phyloP scores from a whole-genome alignment of 2,888 invertebrate genomes.

The Alentia gelatinosa region DNA sequence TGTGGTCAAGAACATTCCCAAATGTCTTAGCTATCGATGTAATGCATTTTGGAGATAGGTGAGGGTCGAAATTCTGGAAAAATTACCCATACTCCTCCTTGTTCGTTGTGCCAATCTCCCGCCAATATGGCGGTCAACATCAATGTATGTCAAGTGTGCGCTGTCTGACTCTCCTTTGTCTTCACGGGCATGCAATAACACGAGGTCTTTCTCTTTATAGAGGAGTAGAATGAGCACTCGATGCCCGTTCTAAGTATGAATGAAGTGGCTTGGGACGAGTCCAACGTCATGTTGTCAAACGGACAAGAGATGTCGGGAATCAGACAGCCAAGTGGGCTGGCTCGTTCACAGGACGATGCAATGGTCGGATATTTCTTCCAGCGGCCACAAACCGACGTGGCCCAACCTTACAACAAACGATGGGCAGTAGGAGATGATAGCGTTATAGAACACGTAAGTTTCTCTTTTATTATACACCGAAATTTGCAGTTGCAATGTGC shows the following conservation, averaged over 20 bases:
- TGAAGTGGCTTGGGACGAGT: slow-evolving; percentile 78
- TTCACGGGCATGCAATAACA: not conserved
- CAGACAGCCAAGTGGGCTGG: slow-evolving; percentile 50
- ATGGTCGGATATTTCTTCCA: slow-evolving; percentile 96
- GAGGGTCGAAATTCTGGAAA: not conserved
- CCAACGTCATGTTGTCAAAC: slow-evolving; percentile 64
- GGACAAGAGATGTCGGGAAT: slow-evolving; percentile 70
- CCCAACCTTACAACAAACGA: slow-evolving; percentile 83
- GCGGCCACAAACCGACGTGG: slow-evolving; percentile 89
- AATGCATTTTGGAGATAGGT: not conserved
- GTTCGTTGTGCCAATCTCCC: slow-evolving; percentile 54
- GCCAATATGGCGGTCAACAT: slow-evolving; percentile 56
- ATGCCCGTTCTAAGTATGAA: slow-evolving; percentile 78
- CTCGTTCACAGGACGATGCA: slow-evolving; percentile 90
- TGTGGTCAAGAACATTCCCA: not conserved
- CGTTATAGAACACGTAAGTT: slow-evolving; percentile 85
- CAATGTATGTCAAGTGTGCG: slow-evolving; percentile 53
- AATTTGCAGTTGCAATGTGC: not conserved
- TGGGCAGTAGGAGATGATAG: slow-evolving; percentile 95
- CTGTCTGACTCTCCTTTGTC: not conserved
- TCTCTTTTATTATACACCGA: not conserved
- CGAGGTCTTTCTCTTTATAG: not conserved
- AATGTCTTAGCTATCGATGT: not conserved
- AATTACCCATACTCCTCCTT: slow-evolving; percentile 41
- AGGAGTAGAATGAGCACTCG: slow-evolving; percentile 69